Base-by-base conservation (phyloP, 1,140 invertebrate genomes). In the Scaptomyza hsui region DNA sequence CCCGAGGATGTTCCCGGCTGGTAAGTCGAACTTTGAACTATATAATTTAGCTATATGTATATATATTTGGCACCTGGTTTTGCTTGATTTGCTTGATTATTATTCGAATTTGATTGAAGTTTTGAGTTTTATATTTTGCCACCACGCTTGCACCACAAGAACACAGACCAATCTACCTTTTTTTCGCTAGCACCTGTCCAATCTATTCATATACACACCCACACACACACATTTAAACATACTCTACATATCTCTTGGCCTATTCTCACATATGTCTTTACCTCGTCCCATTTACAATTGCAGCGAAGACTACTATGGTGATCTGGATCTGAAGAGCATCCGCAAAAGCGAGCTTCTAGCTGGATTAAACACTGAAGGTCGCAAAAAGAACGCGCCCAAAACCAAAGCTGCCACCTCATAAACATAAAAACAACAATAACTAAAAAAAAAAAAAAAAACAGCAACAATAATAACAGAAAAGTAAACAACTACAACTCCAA, bases 241-340 rank as follows among this genome's bases (percentile, higher is more conserved):
- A 37, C n/a, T n/a, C 32, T 64, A 80, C 78, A 88, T 82, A 55
- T 81, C 77, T 78, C 76, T 85, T 73, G 75, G 73, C 75, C 74
- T 90, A 51, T 90, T 89, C 72, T 81, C 75, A 89, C 82, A 86
- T 90, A 78, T 72, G 60, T 89, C 82, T 88, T 78, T 88, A 83
- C 82, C 82, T 82, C 78, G 82, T 90, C 79, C 89, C 78, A n/a
- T 86, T 77, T 89, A 92, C 90, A 86, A 93, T 94, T 93, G 92
- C 94, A 97, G 97, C 94, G 97, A 98, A 94, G 97, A 98, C 94
- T 98, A 98, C 94, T 98, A 98, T 90, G 97, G 97, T 76, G 97
- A 98, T 92, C 92, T 98, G 94, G 97, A 98, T 93, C 93, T 98
- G 93, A 98, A 98, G 94, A 94, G 95, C 92, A 97, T 98, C 94